Percentiles rank a stretch among this genome's conserved stretches.
Conservation (phyloP, 2,888 invertebrate genomes). For the Dasypogon diadema region DNA sequence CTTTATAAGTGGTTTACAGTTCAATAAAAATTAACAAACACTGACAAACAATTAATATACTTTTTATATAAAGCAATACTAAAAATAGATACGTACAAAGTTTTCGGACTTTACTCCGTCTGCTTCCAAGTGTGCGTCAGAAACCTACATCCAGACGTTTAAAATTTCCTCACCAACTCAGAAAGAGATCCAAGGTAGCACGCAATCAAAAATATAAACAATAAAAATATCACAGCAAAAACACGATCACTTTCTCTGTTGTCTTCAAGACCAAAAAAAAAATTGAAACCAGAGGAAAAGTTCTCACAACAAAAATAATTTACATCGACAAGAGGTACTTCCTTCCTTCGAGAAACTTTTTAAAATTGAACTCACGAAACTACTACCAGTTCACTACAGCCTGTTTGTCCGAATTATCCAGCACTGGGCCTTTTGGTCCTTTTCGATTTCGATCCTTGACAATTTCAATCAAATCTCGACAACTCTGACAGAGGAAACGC, state of each 20-base stretch:
- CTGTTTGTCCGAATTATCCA: background rate
- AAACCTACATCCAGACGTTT: constrained; percentile 4
- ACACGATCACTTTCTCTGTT: constrained; percentile 51
- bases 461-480: background rate
- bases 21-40: no score
- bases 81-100: background rate
- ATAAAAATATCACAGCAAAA: constrained; percentile 48
- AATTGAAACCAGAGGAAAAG: constrained; percentile 34
- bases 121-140: background rate
- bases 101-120: constrained; percentile 17
- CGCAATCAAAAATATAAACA: constrained; percentile 41
- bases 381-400: background rate
- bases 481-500: background rate
- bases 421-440: background rate
- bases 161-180: constrained; percentile 19
- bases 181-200: constrained; percentile 37
- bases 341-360: background rate
- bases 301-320: constrained; percentile 36
- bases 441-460: background rate
- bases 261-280: constrained; percentile 34
- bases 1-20: no score
- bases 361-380: background rate
- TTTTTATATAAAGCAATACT: background rate
- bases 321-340: constrained; percentile 12
- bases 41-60: no score